Evolutionary conservation across 2,797 vertebrate genomes (phyloP).

Genomic region (Darevskia mixta): DNA sequence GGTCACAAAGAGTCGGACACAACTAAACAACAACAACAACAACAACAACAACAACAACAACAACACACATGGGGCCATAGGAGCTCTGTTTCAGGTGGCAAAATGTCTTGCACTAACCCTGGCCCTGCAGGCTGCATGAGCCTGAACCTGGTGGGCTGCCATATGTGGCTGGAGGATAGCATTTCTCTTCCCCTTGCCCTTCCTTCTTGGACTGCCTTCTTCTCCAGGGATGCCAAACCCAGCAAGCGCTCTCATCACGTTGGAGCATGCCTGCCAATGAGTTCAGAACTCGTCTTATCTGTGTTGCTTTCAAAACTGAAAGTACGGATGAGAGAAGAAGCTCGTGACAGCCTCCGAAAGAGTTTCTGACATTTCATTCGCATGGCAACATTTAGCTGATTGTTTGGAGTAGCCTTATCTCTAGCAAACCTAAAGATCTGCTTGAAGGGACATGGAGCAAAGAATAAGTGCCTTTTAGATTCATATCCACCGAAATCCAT

Average conservation of each 20-base stretch:
- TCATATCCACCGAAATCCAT: slow-evolving; percentile 27
- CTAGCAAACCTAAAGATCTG: slow-evolving; percentile 21
- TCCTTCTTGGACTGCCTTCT: not conserved
- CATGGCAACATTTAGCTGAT: not conserved
- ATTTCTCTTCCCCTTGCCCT: not conserved
- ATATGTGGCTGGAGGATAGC: not conserved
- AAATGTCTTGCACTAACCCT: too few species aligned
- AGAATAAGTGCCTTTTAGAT: slow-evolving; percentile 38
- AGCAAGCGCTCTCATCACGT: rapidly evolving
- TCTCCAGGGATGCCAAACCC: not conserved
- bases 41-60: too few species aligned
- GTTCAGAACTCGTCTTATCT: slow-evolving; percentile 14
- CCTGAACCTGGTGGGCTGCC: not conserved
- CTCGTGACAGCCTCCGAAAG: slow-evolving; percentile 36
- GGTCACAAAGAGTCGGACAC: too few species aligned
- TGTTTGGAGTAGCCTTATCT: slow-evolving; percentile 13
- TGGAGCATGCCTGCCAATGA: not conserved
- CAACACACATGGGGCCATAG: too few species aligned
- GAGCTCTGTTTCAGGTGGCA: too few species aligned
- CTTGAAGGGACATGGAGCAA: not conserved
- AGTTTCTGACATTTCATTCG: slow-evolving; percentile 40
- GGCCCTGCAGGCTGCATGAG: not conserved
- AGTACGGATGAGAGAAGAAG: slow-evolving; percentile 35
- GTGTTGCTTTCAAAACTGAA: slow-evolving; percentile 37
- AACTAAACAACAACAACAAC: too few species aligned